Percentiles rank a stretch among this genome's conserved stretches.
Conservation (phyloP, 2,797 vertebrate species). For the Mus minutoides region DNA sequence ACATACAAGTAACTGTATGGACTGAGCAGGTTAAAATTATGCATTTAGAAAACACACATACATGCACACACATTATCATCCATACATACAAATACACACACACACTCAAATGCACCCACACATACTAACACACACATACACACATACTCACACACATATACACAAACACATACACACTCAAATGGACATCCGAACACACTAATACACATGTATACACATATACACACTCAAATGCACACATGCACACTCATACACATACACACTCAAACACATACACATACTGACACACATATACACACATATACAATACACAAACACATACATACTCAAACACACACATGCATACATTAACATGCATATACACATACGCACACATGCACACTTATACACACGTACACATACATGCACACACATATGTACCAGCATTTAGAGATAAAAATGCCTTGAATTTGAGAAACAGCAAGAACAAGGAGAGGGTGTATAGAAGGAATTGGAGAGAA, state of each 20-base stretch:
- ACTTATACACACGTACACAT: neutral
- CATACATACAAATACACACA: too few species aligned
- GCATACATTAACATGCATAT: neutral
- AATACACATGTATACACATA: too few species aligned
- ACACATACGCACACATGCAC: neutral
- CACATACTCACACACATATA: too few species aligned
- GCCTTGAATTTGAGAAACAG: neutral
- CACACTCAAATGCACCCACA: too few species aligned
- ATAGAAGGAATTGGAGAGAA: neutral
- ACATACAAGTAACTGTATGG: neutral
- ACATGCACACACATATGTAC: neutral
- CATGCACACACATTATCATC: neutral
- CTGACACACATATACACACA: neutral
- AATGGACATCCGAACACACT: too few species aligned
- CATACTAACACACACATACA: too few species aligned
- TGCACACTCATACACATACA: neutral
- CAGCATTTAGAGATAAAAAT: neutral
- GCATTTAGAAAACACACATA: neutral
- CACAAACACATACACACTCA: too few species aligned
- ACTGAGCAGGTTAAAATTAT: neutral
- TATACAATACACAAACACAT: neutral
- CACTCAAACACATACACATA: neutral
- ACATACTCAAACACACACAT: neutral
- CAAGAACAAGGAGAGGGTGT: neutral
- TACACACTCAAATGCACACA: neutral